These are phyloP conservation scores for Lophotriccus pileatus DNA, from an alignment of 2,797 vertebrate species.

Conservation along the genomic window DNA sequence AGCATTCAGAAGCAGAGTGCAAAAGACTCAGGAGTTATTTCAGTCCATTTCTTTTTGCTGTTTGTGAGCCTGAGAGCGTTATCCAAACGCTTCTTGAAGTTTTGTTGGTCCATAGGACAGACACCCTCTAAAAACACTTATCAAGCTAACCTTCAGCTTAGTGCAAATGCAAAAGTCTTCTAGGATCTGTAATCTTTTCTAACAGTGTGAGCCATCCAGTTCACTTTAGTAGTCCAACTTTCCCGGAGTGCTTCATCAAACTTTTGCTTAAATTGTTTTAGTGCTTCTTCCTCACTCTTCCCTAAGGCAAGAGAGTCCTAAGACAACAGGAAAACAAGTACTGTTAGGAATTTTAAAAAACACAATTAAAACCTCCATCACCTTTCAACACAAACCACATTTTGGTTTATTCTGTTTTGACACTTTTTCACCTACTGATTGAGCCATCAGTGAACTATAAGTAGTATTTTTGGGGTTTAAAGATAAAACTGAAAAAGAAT, in stretches of 20 bases:
- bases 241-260: constrained; percentile 97
- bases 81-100: neutral
- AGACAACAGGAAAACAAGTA: neutral
- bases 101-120: constrained; percentile 48
- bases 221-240: constrained; percentile 99
- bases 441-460: neutral
- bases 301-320: constrained; percentile 96
- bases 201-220: constrained; percentile 99
- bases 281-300: constrained; percentile 94
- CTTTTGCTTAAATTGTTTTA: constrained; percentile 98
- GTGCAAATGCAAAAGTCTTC: constrained; percentile 70
- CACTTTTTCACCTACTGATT: neutral
- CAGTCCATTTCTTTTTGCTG: neutral
- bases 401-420: neutral
- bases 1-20: constrained; percentile 73
- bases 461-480: neutral
- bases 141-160: constrained; percentile 68
- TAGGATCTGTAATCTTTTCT: constrained; percentile 95
- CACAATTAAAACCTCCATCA: neutral
- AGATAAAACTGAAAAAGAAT: neutral
- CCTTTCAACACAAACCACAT: neutral
- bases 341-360: neutral
- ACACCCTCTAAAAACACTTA: constrained; percentile 75
- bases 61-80: neutral
- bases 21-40: constrained; percentile 53